Evolutionary conservation across 2,888 invertebrate genomes (phyloP).

Genomic region (Drosophila acutilabella): DNA sequence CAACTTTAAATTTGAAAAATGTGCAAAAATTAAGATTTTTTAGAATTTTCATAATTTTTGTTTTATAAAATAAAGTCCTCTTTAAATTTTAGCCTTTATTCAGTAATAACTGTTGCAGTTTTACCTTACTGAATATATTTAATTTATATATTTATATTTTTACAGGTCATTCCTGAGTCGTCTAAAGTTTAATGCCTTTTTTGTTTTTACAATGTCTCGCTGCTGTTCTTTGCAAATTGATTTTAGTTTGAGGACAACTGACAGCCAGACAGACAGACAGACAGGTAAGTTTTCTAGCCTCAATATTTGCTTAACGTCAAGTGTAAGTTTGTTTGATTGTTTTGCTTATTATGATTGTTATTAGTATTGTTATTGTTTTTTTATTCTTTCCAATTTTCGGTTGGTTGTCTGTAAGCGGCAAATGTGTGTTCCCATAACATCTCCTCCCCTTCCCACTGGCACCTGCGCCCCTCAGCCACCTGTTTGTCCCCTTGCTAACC

Average conservation of each 20-base stretch:
- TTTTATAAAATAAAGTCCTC: too few relatives aligned
- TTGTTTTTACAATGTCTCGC: constrained; percentile 13
- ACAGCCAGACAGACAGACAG: constrained; percentile 25
- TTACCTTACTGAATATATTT: too few relatives aligned
- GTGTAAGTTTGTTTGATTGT: constrained; percentile 59
- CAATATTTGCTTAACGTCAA: constrained; percentile 71
- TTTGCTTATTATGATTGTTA: not conserved
- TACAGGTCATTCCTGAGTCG: not conserved
- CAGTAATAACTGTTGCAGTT: too few relatives aligned
- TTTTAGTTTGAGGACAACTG: constrained; percentile 68
- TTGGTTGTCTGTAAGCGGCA: constrained; percentile 23
- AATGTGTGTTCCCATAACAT: not conserved
- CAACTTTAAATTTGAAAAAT: too few relatives aligned
- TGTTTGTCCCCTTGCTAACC: constrained; percentile 7
- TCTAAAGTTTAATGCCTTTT: not conserved
- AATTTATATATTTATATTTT: too few relatives aligned
- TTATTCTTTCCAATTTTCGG: constrained; percentile 20
- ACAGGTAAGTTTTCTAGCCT: constrained; percentile 44
- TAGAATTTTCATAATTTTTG: too few relatives aligned
- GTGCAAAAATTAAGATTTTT: too few relatives aligned
- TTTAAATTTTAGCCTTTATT: too few relatives aligned
- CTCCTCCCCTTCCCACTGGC: too few relatives aligned
- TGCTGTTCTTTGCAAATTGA: constrained; percentile 60
- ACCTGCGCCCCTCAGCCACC: not conserved
- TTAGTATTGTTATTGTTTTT: constrained; percentile 2